Evolutionary conservation across 2,113 vertebrate species (phyloP), one percentile per base, ranked within the genome.

Genomic region (Crypturellus undulatus): DNA sequence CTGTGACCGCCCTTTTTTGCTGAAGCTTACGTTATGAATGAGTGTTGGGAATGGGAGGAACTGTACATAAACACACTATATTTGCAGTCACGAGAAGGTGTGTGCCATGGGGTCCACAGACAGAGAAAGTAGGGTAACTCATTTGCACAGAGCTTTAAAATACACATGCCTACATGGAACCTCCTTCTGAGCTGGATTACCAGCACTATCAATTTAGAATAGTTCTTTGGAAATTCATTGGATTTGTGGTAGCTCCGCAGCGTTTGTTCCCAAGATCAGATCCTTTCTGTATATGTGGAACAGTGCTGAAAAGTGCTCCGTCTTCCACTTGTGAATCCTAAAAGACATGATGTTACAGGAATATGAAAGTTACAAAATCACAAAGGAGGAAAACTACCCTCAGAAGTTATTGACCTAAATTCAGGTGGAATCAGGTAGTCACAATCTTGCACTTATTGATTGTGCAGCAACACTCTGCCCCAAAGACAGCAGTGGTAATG

Each of bases 71-170:
- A 77, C 54, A 58, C 15, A 5, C 19, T 36, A 24, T 34, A 49
- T 34, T 32, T 89, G 67, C 69, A 58, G 58, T 84, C 84, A 49
- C 76, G 79, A 87, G 47, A 69, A 90, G 51, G 40, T 67, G 24
- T 15, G 75, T 34, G 81, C 63, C 32, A 63, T 3, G 58, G 14
- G 78, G n/a, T 89, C 36, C 1, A 3, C 84, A 86, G 76, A n/a
- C 20, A 78, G 17, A 56, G 79, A 64, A 84, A 42, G 30, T 28
- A 22, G 17, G 6, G 2, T 43, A 68, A 81, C n/a, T 91, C 34
- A 81, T 92, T 96, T 73, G 49, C 82, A 89, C 63, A 89, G 12
- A 86, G 85, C 76, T 91, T 93, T 82, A 92, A 94, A 91, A 40
- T 34, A 70, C 49, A 28, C 10, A 14, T 26, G 17, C 17, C 10